Evolutionary conservation across 2,797 vertebrate genomes (phyloP), one percentile per base, ranked within the genome.

Genomic region (Poecilia velifera): DNA sequence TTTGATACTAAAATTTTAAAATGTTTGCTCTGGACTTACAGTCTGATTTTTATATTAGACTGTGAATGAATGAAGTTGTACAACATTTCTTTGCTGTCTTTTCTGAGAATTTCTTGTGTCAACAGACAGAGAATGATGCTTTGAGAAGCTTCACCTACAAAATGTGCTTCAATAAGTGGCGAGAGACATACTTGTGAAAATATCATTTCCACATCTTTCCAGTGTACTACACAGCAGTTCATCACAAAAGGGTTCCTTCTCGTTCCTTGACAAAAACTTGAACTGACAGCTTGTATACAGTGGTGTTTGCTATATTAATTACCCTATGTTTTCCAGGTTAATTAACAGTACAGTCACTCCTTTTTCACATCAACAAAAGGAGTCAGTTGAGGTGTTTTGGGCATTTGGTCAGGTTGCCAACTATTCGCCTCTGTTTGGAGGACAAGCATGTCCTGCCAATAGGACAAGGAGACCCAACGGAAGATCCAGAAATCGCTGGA

Each of bases 1-100:
- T 72, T 68, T 78, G 66, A 84, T 82, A 57, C 51, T 36, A 62
- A 62, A 57, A 76, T 64, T 77, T 49, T n/a, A 81, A 72, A 76
- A 78, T 53, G 34, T 89, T 87, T 80, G 43, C 59, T 68, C 70
- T 1, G 2, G 57, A 76, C 57, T 79, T 36, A 73, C 76, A 53
- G 36, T 72, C 49, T 22, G n/a, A 75, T 84, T 82, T 66, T 62
- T 55, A 43, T 76, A 84, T 84, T 76, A 77, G 71, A 62, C 49
- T 62, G 18, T 9, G 6, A 64, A 76, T 77, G 39, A 79, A 72
- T 49, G n/a, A 76, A 43, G 28, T 77, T 51, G 46, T 36, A 7
- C 25, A 39, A 39, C 12, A 20, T 75, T 22, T 46, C 13, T 53
- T 41, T 1, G 3, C 73, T n/a, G 36, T 53, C n/a, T 39, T 79